A percentile compares a stretch with the other conserved stretches of the same genome.
These are phyloP conservation scores for Andrena chrysosceles DNA, from an alignment of 2,888 invertebrate genomes.

Conservation along the genomic window DNA sequence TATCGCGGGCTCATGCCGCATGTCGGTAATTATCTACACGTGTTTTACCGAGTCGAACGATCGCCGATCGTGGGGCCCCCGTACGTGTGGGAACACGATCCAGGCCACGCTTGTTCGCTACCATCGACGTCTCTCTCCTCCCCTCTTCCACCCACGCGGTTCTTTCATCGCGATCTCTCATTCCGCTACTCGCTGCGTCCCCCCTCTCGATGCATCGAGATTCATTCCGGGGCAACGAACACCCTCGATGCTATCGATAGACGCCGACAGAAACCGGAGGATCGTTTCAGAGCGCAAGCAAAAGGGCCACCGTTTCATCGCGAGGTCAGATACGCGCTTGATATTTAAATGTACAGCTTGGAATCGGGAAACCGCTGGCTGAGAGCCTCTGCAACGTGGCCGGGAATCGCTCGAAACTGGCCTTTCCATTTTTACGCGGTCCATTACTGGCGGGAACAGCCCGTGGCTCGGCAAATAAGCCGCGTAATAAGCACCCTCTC, in stretches of 20 bases:
- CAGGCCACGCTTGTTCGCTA: slow-evolving; percentile 59
- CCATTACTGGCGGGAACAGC: slow-evolving; percentile 23
- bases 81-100: slow-evolving; percentile 77
- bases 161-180: slow-evolving; percentile 26
- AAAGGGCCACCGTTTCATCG: slow-evolving; percentile 37
- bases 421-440: slow-evolving; percentile 31
- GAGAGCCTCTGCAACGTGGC: slow-evolving; percentile 9
- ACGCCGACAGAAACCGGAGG: slow-evolving; percentile 22
- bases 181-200: not conserved
- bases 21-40: slow-evolving; percentile 80
- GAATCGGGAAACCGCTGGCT: slow-evolving; percentile 74
- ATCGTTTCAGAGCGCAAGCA: slow-evolving; percentile 2
- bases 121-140: slow-evolving; percentile 52
- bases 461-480: slow-evolving; percentile 25
- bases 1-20: slow-evolving; percentile 75
- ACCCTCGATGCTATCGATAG: slow-evolving; percentile 38
- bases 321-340: slow-evolving; percentile 46
- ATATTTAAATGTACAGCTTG: slow-evolving; percentile 70
- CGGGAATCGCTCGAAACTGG: not conserved
- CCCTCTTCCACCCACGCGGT: slow-evolving; percentile 44
- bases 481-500: slow-evolving; percentile 34
- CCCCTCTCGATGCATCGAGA: slow-evolving; percentile 12
- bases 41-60: slow-evolving; percentile 75
- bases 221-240: slow-evolving; percentile 34
- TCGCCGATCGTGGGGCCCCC: slow-evolving; percentile 61